Evolutionary conservation across 2,888 invertebrate species (phyloP), one percentile per base, ranked within the genome.

Genomic region (Candidula unifasciata): DNA sequence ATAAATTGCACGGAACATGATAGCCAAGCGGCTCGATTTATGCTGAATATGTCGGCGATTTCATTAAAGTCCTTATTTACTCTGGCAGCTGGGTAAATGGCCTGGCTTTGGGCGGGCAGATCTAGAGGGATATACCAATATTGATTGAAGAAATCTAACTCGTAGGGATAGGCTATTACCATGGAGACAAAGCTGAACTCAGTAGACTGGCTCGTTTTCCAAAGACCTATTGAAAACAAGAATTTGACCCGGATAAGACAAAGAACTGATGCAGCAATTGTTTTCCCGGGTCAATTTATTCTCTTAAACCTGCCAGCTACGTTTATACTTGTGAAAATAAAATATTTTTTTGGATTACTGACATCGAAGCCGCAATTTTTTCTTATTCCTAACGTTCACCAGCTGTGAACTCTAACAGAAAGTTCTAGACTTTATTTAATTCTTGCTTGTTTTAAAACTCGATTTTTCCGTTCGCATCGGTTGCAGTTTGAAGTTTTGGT

Each of bases 21-120:
- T 74, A 82, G 57, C 33, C 27, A 21, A 60, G 27, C 44, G 74
- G 74, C 82, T 74, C 73, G 86, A 85, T 85, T 86, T 87, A 86
- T 86, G 83, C 86, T 77, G 82, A 82, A 87, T 87, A 85, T 87
- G 87, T 87, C 82, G 87, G 87, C 76, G 83, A 86, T 86, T 87
- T 87, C 87, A 86, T 87, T 87, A 85, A 87, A 87, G 80, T 85
- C 84, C 80, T 76, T 87, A 87, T 87, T 87, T 87, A 87, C 87
- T 85, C 69, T 77, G 86, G 78, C 83, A 80, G 66, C 84, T 69
- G 81, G 82, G 80, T 85, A 86, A 87, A 87, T 86, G 87, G 87
- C 66, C 30, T 76, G 74, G 85, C 68, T 73, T 73, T 77, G 80
- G 73, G 54, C 24, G 8, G 77, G 79, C 57, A 66, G 80, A 80